Evolutionary conservation across 2,797 vertebrate species (phyloP), one percentile per base, ranked within the genome.

Genomic region (Hephaestus fuliginosus): DNA sequence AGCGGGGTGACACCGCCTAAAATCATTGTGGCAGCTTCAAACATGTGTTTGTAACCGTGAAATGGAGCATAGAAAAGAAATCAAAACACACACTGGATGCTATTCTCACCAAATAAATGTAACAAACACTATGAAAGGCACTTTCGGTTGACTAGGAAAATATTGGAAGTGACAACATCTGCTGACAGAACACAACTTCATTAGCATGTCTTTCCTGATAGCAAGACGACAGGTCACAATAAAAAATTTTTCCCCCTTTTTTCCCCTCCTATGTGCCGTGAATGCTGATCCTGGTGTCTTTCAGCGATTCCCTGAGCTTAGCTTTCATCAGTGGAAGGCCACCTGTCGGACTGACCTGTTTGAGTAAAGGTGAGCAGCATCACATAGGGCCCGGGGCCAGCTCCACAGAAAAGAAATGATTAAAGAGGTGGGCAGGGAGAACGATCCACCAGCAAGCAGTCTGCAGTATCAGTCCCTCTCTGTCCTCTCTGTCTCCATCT

Each of bases 1-100:
- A 51, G 74, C 18, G 22, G 70, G 82, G 63, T 67, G 85, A 91
- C 83, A 71, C 74, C 36, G 76, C 66, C 82, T 73, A 84, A 92
- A 92, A 91, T 93, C 82, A 76, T 75, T 75, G 80, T 87, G 86
- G 77, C 88, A 89, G 86, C 82, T 80, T 89, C 84, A 87, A 88
- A 88, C 76, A 78, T 79, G 53, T 87, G 81, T 89, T 87, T 87
- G 76, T 83, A 76, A 88, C 69, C 18, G 82, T 90, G 87, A 93
- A 92, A 92, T 88, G 78, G 80, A 90, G 89, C 91, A 87, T 78
- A 71, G 75, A 88, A 87, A 85, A 77, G 64, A 78, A 91, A 88
- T 87, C 82, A 89, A 90, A 90, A 89, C 85, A 89, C 68, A 84
- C 55, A 77, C 74, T 70, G 65, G 66, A 86, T 89, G 68, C 78